phyloP scores from a whole-genome alignment of 2,888 invertebrate genomes.

The Rambutsinella grinnellia region DNA sequence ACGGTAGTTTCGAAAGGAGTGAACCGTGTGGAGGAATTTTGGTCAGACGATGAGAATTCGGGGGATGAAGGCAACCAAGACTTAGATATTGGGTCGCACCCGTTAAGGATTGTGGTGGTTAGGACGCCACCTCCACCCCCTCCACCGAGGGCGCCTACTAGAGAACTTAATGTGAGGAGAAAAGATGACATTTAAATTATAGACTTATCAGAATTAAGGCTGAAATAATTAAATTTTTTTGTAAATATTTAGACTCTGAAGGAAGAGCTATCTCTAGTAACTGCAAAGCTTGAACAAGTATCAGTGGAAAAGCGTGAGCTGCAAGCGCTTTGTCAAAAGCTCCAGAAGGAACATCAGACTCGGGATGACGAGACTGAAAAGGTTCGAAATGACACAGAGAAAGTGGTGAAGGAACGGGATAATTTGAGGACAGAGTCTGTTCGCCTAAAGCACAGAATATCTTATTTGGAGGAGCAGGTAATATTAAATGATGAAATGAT shows the following conservation, averaged over 20 bases:
- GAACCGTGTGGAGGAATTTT: slow-evolving; percentile 66
- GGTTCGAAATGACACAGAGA: slow-evolving; percentile 65
- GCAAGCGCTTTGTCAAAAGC: slow-evolving; percentile 64
- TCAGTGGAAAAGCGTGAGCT: slow-evolving; percentile 72
- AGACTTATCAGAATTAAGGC: background rate
- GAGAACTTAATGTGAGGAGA: slow-evolving; percentile 64
- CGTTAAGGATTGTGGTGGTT: slow-evolving; percentile 63
- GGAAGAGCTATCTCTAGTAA: slow-evolving; percentile 74
- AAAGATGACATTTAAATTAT: background rate
- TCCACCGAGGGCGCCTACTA: slow-evolving; percentile 64
- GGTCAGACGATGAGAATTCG: slow-evolving; percentile 62
- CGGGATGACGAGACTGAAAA: slow-evolving; percentile 70
- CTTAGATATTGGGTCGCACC: slow-evolving; percentile 62
- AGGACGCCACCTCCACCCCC: slow-evolving; percentile 64
- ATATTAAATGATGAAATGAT: background rate
- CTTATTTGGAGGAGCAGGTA: slow-evolving; percentile 89
- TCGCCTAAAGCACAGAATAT: slow-evolving; percentile 87
- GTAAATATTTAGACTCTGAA: slow-evolving; percentile 69
- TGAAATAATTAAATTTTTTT: background rate
- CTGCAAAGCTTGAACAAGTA: slow-evolving; percentile 76
- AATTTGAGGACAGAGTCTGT: slow-evolving; percentile 80
- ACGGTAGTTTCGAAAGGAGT: slow-evolving; percentile 65
- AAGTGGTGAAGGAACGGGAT: slow-evolving; percentile 68
- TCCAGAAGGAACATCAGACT: slow-evolving; percentile 66
- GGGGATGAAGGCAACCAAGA: slow-evolving; percentile 52